Conservation (phyloP, 2,113 vertebrate genomes). For the Archocentrus centrarchus region DNA sequence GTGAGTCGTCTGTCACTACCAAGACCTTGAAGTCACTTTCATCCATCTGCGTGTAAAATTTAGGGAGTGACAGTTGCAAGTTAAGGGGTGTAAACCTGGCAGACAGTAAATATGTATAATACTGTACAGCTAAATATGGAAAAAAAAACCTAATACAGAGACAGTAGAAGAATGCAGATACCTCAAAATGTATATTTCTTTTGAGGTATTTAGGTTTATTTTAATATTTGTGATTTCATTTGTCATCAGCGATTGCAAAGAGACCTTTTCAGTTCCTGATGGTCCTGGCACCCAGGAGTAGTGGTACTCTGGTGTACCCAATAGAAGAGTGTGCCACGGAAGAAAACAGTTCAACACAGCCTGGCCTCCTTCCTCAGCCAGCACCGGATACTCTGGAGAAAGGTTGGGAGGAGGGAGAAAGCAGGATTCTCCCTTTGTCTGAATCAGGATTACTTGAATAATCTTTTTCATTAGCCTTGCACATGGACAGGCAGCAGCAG, state of each 20-base stretch:
- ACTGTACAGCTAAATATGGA: not conserved
- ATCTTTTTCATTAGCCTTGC: constrained; percentile 58
- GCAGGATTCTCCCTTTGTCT: constrained; percentile 26
- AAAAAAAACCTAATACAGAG: not conserved
- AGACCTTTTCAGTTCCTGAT: constrained; percentile 53
- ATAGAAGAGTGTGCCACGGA: constrained; percentile 76
- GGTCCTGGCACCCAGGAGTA: constrained; percentile 66
- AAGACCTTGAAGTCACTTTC: constrained; percentile 58
- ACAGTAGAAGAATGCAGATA: not conserved
- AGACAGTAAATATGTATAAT: not conserved
- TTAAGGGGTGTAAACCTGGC: not conserved
- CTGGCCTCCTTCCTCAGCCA: constrained; percentile 72
- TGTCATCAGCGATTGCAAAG: not conserved
- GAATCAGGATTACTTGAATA: constrained; percentile 57
- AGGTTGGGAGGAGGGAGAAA: not conserved
- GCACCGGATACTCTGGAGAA: constrained; percentile 60
- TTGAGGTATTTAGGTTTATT: not conserved
- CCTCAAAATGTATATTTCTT: not conserved
- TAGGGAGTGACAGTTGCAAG: not conserved
- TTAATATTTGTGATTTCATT: not conserved
- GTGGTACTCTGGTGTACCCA: constrained; percentile 67
- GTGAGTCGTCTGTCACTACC: constrained; percentile 73
- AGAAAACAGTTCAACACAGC: constrained; percentile 76
- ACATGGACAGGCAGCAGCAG: constrained; percentile 48
- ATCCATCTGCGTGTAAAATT: constrained; percentile 45